Evolutionary conservation across 2,797 vertebrate species (phyloP), one percentile per base, ranked within the genome.

Genomic region (Masticophis lateralis): DNA sequence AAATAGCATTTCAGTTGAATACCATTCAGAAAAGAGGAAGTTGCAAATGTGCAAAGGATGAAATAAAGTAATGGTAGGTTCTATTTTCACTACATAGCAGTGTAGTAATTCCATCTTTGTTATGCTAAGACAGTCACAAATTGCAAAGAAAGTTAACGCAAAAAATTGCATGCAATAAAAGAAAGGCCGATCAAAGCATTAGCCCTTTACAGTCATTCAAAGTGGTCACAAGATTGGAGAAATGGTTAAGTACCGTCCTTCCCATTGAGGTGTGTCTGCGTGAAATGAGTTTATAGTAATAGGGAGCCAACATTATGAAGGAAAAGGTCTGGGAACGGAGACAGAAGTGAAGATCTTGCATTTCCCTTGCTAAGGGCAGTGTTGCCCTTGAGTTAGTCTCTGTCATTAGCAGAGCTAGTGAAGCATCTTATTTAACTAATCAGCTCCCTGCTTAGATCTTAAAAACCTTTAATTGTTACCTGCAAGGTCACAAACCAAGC

Each of bases 391-490:
- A 89, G 66, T 69, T 96, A 94, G 57, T 90, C 88, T 96, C 93
- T 60, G 87, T 95, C 94, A 96, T 97, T 96, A 96, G 51, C 88
- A 74, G 89, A 94, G 95, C 94, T 61, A 11, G 92, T 93, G 94
- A 83, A 96, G 95, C 94, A 96, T 96, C 96, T 94, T 95, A 94
- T 92, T 79, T 93, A 91, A 87, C 92, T 97, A 96, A 97, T 96
- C 96, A 96, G 83, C 95, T 95, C 95, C 95, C 96, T 96, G 94
- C 95, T 86, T 61, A 51, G 92, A 95, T 92, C 95, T 96, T 93
- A 95, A 96, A 95, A 95, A 91, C 11, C 37, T 93, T 91, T 96
- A 66, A 96, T 96, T 94, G 92, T 56, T 91, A 93, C 94, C 95
- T 96, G 93, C 92, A 93, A 90, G 60, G 88, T 94, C 92, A 51